Conservation (phyloP, 2,797 vertebrate genomes). For the Vireo griseus region DNA sequence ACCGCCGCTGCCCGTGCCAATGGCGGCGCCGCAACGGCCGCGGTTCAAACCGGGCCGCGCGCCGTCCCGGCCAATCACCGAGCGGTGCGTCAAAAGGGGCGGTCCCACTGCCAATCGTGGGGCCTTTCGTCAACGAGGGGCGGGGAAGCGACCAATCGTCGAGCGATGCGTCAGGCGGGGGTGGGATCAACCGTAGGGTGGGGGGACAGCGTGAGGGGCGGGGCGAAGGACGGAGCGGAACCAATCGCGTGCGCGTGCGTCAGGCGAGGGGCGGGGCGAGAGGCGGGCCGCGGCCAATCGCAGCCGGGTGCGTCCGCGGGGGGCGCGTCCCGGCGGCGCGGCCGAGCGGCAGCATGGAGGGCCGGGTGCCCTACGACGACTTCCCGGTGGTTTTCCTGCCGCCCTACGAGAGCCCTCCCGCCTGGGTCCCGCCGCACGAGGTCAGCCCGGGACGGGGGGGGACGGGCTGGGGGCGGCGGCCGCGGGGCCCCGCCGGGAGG, state of each 20-base stretch:
- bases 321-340: not conserved
- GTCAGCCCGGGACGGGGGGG: slow-evolving; percentile 46
- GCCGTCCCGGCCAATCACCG: not conserved
- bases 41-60: not conserved
- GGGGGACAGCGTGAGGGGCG: not conserved
- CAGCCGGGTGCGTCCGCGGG: not conserved
- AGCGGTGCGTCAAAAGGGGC: rapidly evolving
- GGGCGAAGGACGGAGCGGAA: rapidly evolving
- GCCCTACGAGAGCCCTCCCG: slow-evolving; percentile 92
- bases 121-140: rapidly evolving
- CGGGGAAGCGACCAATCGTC: rapidly evolving
- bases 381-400: slow-evolving; percentile 94
- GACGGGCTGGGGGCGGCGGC: not conserved
- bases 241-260: not conserved
- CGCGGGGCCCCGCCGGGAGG: too few species aligned
- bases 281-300: not conserved
- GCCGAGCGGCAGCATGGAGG: not conserved
- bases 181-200: rapidly evolving
- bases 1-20: rapidly evolving
- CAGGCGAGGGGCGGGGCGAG: not conserved
- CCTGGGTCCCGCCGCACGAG: slow-evolving; percentile 90
- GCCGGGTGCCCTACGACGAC: slow-evolving; percentile 85
- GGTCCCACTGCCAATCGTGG: rapidly evolving
- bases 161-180: rapidly evolving
- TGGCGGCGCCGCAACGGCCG: not conserved